Evolutionary conservation across 2,113 vertebrate genomes (phyloP), one percentile per base, ranked within the genome.

Genomic region (Struthidea cinerea): DNA sequence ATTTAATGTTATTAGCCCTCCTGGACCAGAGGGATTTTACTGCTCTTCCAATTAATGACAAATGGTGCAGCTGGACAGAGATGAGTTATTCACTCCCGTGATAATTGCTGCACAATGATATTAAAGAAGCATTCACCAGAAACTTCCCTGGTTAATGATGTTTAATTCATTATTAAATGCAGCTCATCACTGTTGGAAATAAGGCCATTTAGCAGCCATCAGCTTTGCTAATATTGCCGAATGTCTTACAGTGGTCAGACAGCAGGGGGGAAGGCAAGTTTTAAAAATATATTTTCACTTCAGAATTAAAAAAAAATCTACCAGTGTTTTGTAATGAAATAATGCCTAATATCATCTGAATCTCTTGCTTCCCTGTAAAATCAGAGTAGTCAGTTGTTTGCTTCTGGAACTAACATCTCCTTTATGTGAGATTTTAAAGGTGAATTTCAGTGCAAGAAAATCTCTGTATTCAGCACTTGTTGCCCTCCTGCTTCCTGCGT

Each of bases 111-210:
- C 64, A 86, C 82, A 95, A 82, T 75, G 93, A 91, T 67, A 96
- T 96, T 81, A 92, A 92, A 96, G 92, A 84, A 91, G 93, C 84
- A 95, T 93, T 94, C 93, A 85, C 95, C 85, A 85, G 90, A 96
- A 86, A 60, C 64, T 94, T 94, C 74, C 69, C 73, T 3, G 1
- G 94, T 73, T 97, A 95, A 97, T 93, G 93, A 95, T 90, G 81
- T 92, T 96, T 93, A 96, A 96, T 95, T 95, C 78, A 95, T 96
- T 96, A 96, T 96, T 96, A 96, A 97, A 96, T 96, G 83, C 84
- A 68, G 92, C 82, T 96, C 96, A 94, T 97, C 96, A 94, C 73
- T 92, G 91, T 84, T 94, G 60, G 89, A 96, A 92, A 87, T 84
- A 92, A 95, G 89, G 88, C 90, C 84, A 94, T 97, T 97, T 91